These are phyloP conservation scores for Augiades crinisus DNA, from an alignment of 2,888 invertebrate genomes.

Conservation along the genomic window DNA sequence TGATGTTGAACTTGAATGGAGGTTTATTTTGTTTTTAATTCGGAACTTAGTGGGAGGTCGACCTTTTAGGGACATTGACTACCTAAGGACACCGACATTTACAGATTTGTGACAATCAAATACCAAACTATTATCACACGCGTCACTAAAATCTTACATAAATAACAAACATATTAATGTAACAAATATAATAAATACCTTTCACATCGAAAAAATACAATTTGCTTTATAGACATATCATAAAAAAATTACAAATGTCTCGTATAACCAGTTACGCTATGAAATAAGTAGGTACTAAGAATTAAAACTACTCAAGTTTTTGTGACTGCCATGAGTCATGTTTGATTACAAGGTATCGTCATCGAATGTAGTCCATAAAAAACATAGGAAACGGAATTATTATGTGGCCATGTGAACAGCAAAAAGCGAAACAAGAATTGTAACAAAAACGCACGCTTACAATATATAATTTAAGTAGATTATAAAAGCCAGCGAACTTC, in stretches of 20 bases:
- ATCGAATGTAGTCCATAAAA: slow-evolving; percentile 35
- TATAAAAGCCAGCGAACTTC: neutral
- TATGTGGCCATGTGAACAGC: slow-evolving; percentile 37
- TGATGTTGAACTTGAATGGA: too few relatives aligned
- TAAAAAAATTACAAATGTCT: neutral
- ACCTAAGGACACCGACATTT: too few relatives aligned
- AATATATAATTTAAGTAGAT: slow-evolving; percentile 3
- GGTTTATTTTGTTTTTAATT: too few relatives aligned
- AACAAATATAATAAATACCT: too few relatives aligned
- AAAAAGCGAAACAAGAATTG: slow-evolving; percentile 35
- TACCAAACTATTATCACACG: too few relatives aligned
- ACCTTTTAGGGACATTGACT: too few relatives aligned
- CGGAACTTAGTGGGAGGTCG: too few relatives aligned
- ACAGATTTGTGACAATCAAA: too few relatives aligned
- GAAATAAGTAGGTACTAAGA: neutral
- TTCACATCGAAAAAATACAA: too few relatives aligned
- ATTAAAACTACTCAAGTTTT: slow-evolving; percentile 8
- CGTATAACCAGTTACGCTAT: slow-evolving; percentile 4
- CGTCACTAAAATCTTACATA: too few relatives aligned
- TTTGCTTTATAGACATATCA: neutral
- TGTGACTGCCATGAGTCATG: slow-evolving; percentile 21
- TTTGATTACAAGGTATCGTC: slow-evolving; percentile 34
- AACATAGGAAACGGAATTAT: slow-evolving; percentile 37
- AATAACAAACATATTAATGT: too few relatives aligned
- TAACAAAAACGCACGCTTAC: slow-evolving; percentile 35